Conservation (phyloP, 2,888 invertebrate genomes). For the Brenthis daphne region DNA sequence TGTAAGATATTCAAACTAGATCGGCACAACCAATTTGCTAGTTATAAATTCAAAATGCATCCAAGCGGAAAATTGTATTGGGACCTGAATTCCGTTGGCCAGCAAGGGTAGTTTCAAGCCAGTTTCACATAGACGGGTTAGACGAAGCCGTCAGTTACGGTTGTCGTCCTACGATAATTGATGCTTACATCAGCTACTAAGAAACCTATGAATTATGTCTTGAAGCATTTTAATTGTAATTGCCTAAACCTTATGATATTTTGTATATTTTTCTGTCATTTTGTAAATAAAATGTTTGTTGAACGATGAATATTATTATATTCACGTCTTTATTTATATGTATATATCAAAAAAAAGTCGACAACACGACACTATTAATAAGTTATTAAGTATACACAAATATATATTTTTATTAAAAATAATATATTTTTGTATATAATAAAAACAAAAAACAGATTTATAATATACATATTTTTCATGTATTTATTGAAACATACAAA, state of each 20-base stretch:
- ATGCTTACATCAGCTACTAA: conserved; percentile 25
- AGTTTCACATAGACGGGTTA: conserved; percentile 41
- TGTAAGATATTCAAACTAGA: conserved; percentile 76
- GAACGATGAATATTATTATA: too few species aligned
- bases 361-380: too few species aligned
- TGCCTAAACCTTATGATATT: background rate
- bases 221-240: conserved; percentile 13
- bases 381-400: too few species aligned
- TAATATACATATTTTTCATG: too few species aligned
- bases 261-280: background rate
- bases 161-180: conserved; percentile 30
- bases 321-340: too few species aligned
- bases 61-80: conserved; percentile 78
- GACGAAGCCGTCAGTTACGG: conserved; percentile 34
- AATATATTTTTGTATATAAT: too few species aligned
- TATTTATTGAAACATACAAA: too few species aligned
- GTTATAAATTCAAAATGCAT: conserved; percentile 82
- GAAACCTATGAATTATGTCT: conserved; percentile 1
- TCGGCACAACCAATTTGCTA: conserved; percentile 77
- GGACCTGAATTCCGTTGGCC: conserved; percentile 62
- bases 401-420: too few species aligned
- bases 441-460: too few species aligned
- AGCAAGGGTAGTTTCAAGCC: conserved; percentile 46
- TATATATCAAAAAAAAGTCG: too few species aligned
- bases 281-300: background rate